phyloP scores from a whole-genome alignment of 2,888 invertebrate species.

The Sepiola atlantica region DNA sequence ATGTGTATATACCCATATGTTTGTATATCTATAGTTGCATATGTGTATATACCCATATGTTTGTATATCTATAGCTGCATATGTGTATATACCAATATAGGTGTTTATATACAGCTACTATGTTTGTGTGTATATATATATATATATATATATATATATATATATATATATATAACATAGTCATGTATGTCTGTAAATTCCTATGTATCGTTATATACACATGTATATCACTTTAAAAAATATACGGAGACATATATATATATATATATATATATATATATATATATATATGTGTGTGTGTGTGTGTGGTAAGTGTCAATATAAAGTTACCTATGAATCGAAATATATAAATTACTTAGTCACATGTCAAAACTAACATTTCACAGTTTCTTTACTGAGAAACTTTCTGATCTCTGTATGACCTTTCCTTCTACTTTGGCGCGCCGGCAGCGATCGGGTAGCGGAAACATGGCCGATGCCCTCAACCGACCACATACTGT shows the following conservation, averaged over 20 bases:
- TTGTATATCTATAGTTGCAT: neutral
- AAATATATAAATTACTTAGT: neutral
- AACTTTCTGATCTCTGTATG: neutral
- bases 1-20: neutral
- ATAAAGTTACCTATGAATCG: neutral
- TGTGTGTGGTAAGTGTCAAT: neutral
- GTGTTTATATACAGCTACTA: too few species aligned
- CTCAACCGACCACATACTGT: slow-evolving; percentile 15
- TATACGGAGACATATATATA: too few species aligned
- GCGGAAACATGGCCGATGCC: slow-evolving; percentile 32
- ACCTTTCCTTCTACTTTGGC: neutral
- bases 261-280: too few species aligned
- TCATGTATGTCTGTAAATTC: too few species aligned
- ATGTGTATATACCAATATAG: too few species aligned
- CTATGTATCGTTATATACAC: too few species aligned
- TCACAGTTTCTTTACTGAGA: neutral
- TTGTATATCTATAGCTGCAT: neutral
- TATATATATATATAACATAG: too few species aligned
- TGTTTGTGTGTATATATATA: neutral
- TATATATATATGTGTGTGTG: neutral
- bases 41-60: neutral
- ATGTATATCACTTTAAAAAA: too few species aligned
- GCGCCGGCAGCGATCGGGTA: slow-evolving; percentile 32
- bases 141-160: neutral
- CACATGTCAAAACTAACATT: neutral